Base-by-base conservation (phyloP, 1,140 invertebrate genomes). In the Pseudomyrmex sp. region DNA sequence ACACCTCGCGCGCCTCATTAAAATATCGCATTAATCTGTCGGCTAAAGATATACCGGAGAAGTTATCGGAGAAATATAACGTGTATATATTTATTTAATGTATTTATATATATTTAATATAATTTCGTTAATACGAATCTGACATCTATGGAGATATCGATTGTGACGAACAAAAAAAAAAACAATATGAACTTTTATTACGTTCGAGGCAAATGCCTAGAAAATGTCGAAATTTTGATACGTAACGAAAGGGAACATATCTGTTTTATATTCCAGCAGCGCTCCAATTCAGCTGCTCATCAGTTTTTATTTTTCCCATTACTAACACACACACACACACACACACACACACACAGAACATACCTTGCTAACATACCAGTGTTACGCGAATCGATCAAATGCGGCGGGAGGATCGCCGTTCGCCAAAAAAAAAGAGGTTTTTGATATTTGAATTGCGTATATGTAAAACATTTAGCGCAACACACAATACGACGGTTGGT, bases 401-500 rank as follows among this genome's bases (percentile, higher is more conserved):
- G 10, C 26, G 4, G 10, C 26, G 4, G 23, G 58, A 58, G 54
- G 10, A 44, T 63, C 59, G 15, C 12, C 0, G 35, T 35, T 35
- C 35, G 35, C 35, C 7, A 35, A 35, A 35, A 35, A 35, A 35
- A 35, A 35, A 35, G 26, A 35, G 26, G n/a, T 52, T 48, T 18
- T 52, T 46, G 20, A n/a, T 54, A 52, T 76, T 76, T 35, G n/a
- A 54, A 12, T 52, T 10, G 35, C 44, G 35, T 35, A n/a, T 8
- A 10, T 10, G 35, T 59, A 23, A 79, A 79, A 70, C 48, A 69
- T 79, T 79, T 59, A 18, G n/a, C 10, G 9, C 52, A 44, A 46
- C 35, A 35, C 35, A 35, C 35, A 35, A 7, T 35, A 35, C 35
- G 35, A 35, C 5, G 65, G 15, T 79, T 70, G n/a, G 23, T 69